Base-by-base conservation (phyloP, 2,888 invertebrate species). In the Mamestra brassicae region DNA sequence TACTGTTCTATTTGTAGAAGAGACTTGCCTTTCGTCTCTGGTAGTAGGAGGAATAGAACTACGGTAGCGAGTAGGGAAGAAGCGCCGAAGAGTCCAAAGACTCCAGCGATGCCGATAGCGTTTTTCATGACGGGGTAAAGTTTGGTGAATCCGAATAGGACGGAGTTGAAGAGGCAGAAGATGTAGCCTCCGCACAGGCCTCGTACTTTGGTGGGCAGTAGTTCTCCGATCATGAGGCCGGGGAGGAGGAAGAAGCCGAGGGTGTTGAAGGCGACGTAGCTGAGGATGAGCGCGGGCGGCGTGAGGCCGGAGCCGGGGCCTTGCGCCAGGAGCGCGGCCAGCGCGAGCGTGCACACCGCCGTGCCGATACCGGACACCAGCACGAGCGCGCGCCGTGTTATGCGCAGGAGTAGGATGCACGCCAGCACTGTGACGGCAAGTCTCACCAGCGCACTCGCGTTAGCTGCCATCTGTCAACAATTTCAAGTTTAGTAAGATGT, bases 1-100 rank as follows among this genome's bases (percentile, higher is more conserved):
- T 98, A 98, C 93, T 98, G 98, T 93, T 98, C 98, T 84, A 98
- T 98, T 92, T 98, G 97, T 71, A 97, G 96, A 60, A 98, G 93
- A 8, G 97, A 97, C 76, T 97, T 97, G 55, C 97, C 97, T 91
- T 98, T 98, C 0, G 98, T 98, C 93, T 98, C 98, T 13, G 98
- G 98, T 57, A 98, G 93, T 74, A 98, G 95, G 0, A 98, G 93
- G 91, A 97, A 98, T 78, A 98, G 94, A 67, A 98, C 97, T 3
- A 97, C 69, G 0, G 98, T 97, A 0, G 97, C 97, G 13, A 97
- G 83, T 0, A 97, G 88, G 2, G 98, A 97, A 0, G 97, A 97
- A 0, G 94, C 92, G 0, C 97, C 98, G 87, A 98, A 98, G n/a
- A 98, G 93, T 38, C 97, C 95, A 89, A 98, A 98, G 0, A 98